Evolutionary conservation across 2,113 vertebrate species (phyloP), one percentile per base, ranked within the genome.

Genomic region (Callospermophilus lateralis): DNA sequence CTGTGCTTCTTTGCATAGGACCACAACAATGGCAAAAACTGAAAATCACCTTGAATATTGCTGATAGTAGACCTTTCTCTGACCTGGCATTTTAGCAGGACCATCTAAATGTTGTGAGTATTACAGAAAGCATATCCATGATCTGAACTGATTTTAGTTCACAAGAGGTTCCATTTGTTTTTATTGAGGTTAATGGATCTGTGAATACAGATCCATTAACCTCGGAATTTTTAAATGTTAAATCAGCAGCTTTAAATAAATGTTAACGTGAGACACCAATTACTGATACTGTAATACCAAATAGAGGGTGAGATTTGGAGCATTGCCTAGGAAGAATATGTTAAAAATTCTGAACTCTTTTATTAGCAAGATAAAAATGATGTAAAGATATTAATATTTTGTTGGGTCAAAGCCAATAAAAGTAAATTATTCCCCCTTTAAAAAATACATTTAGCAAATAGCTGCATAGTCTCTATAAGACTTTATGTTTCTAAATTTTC

Each of bases 201-300:
- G 98, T 98, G 42, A 42, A 68, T 45, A 98, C 98, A 98, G 98
- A 99, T 98, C 98, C 98, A 99, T 99, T 99, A 99, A 99, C 99
- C 98, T 97, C 98, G 97, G 98, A 98, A 98, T 98, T 98, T 98
- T 99, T 99, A 99, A 99, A 99, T 98, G 98, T 99, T 99, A 99
- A 99, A 99, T 99, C 99, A 99, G 98, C 98, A 98, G 98, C 98
- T 99, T 99, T 99, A 98, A 99, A 99, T 98, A 99, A 99, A 98
- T 98, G 98, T 98, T 99, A 99, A 98, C 93, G 95, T 98, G 98
- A 98, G 97, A 98, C 98, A 98, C 98, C 98, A 98, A 99, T 98
- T 99, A 99, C 97, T 95, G 98, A 98, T 98, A 98, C 96, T 63
- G 85, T 98, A 98, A 99, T 98, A 99, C 98, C 97, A 98, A 99